Evolutionary conservation across 2,113 vertebrate genomes (phyloP).

Genomic region (Loxodonta africana): DNA sequence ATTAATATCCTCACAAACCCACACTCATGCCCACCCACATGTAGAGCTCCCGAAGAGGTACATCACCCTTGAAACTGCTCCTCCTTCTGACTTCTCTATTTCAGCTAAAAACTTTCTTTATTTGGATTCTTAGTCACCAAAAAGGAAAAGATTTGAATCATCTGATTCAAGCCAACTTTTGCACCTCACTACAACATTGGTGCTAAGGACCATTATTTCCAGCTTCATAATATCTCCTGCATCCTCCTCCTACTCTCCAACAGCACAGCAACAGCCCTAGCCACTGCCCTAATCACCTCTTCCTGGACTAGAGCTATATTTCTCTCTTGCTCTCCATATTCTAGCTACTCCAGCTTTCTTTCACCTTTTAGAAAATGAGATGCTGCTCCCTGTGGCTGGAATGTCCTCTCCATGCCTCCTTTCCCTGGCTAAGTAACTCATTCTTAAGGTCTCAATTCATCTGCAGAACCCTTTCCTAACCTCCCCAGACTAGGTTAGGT

Average conservation of each 20-base stretch:
- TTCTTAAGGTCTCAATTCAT: neutral
- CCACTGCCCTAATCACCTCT: neutral
- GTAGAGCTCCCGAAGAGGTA: neutral
- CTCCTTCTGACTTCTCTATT: neutral
- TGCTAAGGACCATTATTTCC: neutral
- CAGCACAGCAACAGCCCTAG: rapidly evolving
- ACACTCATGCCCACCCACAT: neutral
- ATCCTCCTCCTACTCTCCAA: neutral
- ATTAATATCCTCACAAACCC: conserved; percentile 57
- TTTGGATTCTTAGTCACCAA: conserved; percentile 44
- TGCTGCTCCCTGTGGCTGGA: neutral
- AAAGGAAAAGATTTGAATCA: neutral
- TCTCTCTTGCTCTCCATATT: neutral
- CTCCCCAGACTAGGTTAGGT: neutral
- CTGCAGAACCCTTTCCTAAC: neutral
- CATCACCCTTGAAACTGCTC: conserved; percentile 17
- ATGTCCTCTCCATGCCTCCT: neutral
- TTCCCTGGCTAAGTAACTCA: neutral
- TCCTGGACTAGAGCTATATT: neutral
- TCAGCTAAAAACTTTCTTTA: neutral
- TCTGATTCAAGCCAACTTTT: neutral
- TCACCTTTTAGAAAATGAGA: neutral
- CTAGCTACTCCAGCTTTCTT: neutral
- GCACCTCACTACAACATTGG: neutral
- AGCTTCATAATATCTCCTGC: neutral